These are phyloP conservation scores for Columba livia DNA, from an alignment of 2,113 vertebrate species.

Conservation along the genomic window DNA sequence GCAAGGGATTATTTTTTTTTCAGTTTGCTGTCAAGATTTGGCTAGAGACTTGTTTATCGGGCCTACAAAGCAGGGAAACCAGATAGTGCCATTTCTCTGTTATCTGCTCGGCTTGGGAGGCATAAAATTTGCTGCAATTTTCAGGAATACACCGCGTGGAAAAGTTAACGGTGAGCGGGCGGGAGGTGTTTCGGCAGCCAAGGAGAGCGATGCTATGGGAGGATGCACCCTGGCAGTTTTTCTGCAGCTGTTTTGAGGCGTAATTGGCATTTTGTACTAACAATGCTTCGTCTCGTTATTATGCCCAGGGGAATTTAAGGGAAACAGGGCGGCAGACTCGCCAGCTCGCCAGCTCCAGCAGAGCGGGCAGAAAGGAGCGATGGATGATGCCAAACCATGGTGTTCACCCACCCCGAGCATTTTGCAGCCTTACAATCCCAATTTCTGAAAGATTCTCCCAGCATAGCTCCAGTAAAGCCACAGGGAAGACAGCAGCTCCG, in stretches of 20 bases:
- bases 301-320: not conserved
- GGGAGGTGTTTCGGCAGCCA: not conserved
- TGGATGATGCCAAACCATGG: not conserved
- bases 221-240: not conserved
- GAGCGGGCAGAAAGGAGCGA: not conserved
- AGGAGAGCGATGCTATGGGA: not conserved
- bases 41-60: slow-evolving; percentile 19
- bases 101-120: slow-evolving; percentile 1
- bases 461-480: not conserved
- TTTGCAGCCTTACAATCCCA: not conserved
- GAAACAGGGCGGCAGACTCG: not conserved
- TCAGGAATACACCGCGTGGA: not conserved
- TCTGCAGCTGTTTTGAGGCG: not conserved
- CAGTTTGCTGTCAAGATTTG: slow-evolving; percentile 60
- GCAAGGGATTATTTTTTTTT: slow-evolving; percentile 10
- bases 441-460: not conserved
- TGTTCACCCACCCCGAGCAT: not conserved
- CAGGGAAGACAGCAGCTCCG: accelerated
- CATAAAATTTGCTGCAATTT: not conserved
- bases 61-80: slow-evolving; percentile 54
- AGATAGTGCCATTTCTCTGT: slow-evolving; percentile 39
- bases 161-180: not conserved
- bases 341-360: not conserved
- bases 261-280: not conserved
- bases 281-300: not conserved